Evolutionary conservation across 2,888 invertebrate genomes (phyloP).

Genomic region (Mycalesis mineus): DNA sequence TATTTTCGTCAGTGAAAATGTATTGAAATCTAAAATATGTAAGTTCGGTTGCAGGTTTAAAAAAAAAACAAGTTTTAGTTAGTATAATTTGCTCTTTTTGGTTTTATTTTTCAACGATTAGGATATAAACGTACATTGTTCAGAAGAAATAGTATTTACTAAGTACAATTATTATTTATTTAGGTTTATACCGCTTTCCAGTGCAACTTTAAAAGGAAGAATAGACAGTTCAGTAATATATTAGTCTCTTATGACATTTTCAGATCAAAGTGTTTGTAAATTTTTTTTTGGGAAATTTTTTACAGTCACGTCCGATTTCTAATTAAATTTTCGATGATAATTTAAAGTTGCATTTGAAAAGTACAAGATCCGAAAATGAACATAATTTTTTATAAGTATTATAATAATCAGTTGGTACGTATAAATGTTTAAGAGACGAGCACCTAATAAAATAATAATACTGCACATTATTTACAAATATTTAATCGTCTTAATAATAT

Average conservation of each 20-base stretch:
- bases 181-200: not conserved
- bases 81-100: constrained; percentile 37
- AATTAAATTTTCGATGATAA: too few relatives aligned
- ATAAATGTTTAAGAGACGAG: constrained; percentile 11
- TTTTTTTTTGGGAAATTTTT: too few relatives aligned
- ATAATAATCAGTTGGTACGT: not conserved
- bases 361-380: not conserved
- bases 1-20: not conserved
- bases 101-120: constrained; percentile 65
- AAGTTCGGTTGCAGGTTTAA: not conserved
- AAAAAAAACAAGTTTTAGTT: constrained; percentile 16
- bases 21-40: not conserved
- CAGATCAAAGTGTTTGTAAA: too few relatives aligned
- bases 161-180: constrained; percentile 40
- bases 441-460: constrained; percentile 11
- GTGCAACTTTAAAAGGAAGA: constrained; percentile 1
- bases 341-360: constrained; percentile 7
- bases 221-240: too few relatives aligned
- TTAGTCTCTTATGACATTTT: too few relatives aligned
- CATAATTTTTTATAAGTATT: not conserved
- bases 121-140: constrained; percentile 60
- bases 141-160: constrained; percentile 53
- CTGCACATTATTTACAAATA: constrained; percentile 23
- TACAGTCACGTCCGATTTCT: too few relatives aligned
- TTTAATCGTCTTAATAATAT: not conserved